Conservation (phyloP, 2,797 vertebrate genomes). For the Sebastes nivosus region DNA sequence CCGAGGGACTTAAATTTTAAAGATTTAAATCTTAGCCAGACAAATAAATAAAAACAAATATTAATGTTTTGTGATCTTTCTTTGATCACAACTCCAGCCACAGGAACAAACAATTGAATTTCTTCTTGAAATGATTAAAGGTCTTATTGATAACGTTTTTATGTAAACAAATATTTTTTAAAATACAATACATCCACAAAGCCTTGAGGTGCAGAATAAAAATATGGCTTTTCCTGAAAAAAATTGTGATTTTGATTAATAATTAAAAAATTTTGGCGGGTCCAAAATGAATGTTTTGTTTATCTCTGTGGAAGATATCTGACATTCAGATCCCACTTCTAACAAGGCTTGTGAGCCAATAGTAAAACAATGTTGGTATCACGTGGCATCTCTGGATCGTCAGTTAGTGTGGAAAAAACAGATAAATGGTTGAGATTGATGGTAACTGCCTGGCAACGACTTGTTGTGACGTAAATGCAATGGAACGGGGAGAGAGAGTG, state of each 20-base stretch:
- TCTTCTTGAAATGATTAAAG: not conserved
- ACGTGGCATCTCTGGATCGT: not conserved
- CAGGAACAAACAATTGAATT: not conserved
- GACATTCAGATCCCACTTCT: not conserved
- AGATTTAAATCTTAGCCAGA: not conserved
- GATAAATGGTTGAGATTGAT: not conserved
- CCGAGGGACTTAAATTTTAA: not conserved
- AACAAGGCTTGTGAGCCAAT: not conserved
- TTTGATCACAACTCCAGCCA: not conserved
- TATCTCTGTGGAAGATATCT: not conserved
- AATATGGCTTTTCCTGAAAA: too few relatives aligned
- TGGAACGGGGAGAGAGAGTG: not conserved
- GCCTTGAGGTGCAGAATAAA: too few relatives aligned
- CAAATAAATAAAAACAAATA: not conserved
- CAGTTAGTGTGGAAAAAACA: not conserved
- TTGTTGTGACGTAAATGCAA: not conserved
- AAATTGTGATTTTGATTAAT: too few relatives aligned
- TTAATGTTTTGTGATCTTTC: not conserved
- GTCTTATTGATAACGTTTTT: too few relatives aligned
- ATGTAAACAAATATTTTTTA: too few relatives aligned
- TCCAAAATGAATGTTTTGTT: not conserved
- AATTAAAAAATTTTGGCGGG: too few relatives aligned
- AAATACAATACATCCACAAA: too few relatives aligned
- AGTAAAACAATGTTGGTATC: not conserved
- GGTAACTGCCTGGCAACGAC: not conserved